These are phyloP conservation scores for Plusia festucae DNA, from an alignment of 2,888 invertebrate genomes.

Conservation along the genomic window DNA sequence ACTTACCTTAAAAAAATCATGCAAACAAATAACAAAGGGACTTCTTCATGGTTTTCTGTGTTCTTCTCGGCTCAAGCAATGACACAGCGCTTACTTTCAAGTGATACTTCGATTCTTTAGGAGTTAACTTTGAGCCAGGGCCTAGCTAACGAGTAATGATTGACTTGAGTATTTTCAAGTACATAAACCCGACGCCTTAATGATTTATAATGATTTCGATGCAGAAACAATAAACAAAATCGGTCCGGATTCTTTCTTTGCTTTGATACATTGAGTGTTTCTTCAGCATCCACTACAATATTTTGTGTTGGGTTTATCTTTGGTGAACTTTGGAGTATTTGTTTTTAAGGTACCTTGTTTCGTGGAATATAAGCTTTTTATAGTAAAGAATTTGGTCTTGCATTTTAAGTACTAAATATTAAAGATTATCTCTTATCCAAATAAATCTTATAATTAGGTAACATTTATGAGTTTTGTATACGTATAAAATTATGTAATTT, in stretches of 20 bases:
- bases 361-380: no score
- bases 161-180: conserved; percentile 80
- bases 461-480: neutral
- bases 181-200: conserved; percentile 72
- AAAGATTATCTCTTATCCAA: neutral
- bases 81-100: conserved; percentile 86
- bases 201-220: conserved; percentile 69
- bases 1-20: no score
- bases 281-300: conserved; percentile 17
- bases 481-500: neutral
- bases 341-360: no score
- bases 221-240: conserved; percentile 64
- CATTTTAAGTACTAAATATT: no score
- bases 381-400: no score
- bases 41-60: conserved; percentile 64
- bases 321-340: neutral
- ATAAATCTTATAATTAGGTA: neutral
- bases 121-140: conserved; percentile 76
- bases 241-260: conserved; percentile 27
- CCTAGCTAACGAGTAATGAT: conserved; percentile 85
- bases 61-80: conserved; percentile 77
- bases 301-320: conserved; percentile 6
- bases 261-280: conserved; percentile 18
- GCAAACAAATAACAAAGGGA: conserved; percentile 20
- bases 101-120: conserved; percentile 87